A percentile compares a stretch with the other conserved stretches of the same genome.
phyloP scores from a whole-genome alignment of 1,140 invertebrate species.

The Ladona fulva region DNA sequence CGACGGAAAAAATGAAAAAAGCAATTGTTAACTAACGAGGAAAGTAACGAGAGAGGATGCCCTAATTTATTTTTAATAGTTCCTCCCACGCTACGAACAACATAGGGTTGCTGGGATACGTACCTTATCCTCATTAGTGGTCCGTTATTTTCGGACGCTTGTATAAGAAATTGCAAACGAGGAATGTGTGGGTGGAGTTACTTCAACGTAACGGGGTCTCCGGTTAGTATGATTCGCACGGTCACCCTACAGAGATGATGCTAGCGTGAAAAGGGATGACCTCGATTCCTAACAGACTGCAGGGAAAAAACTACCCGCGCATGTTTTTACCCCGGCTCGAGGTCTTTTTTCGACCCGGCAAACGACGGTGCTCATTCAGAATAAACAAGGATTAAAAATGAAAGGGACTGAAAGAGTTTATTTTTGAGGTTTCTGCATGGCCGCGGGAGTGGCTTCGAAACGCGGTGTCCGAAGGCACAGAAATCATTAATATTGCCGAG shows the following conservation, averaged over 20 bases:
- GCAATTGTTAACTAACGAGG: neutral
- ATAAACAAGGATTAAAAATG: too few species aligned
- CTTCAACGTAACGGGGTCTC: too few species aligned
- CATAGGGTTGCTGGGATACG: neutral
- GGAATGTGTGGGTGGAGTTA: too few species aligned
- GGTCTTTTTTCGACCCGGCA: too few species aligned
- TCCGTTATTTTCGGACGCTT: neutral
- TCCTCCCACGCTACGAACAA: neutral
- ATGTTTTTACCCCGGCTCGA: too few species aligned
- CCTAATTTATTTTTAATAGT: slow-evolving; percentile 9
- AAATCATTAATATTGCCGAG: too few species aligned
- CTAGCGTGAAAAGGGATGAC: neutral
- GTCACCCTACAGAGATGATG: neutral
- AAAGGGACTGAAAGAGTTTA: too few species aligned
- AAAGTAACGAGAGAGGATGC: neutral
- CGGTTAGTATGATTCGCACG: neutral
- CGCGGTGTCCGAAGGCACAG: too few species aligned
- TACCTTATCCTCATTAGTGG: neutral
- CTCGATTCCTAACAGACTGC: neutral
- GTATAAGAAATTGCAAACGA: neutral
- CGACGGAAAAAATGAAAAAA: neutral
- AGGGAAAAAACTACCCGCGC: too few species aligned
- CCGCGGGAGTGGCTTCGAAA: too few species aligned
- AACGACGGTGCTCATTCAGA: too few species aligned
- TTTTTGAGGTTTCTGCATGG: too few species aligned